Conservation (phyloP, 1,140 invertebrate genomes). For the Drosophila baimaii region DNA sequence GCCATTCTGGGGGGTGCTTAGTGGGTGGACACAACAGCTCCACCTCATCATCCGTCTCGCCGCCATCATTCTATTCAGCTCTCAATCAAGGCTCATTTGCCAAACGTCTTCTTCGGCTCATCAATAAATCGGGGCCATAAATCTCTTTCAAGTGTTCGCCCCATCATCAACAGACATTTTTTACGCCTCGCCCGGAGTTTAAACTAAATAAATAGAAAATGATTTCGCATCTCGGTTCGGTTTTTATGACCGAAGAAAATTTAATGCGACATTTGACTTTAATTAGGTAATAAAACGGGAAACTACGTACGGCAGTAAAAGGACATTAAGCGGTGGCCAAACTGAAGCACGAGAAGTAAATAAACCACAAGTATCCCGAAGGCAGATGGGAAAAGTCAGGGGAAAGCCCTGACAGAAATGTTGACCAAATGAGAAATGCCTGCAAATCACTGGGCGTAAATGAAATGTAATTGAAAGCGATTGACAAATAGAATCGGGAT, state of each 20-base stretch:
- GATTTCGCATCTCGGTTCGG: conserved; percentile 29
- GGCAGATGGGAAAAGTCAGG: not conserved
- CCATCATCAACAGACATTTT: conserved; percentile 34
- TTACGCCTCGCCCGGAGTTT: conserved; percentile 37
- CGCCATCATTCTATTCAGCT: conserved; percentile 6
- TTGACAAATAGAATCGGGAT: conserved; percentile 44
- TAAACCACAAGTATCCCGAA: conserved; percentile 44
- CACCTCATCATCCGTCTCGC: not conserved
- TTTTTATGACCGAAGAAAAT: conserved; percentile 52
- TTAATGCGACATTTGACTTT: conserved; percentile 66
- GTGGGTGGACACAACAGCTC: not conserved
- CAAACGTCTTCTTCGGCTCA: conserved; percentile 28
- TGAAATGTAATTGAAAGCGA: conserved; percentile 59
- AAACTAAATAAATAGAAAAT: conserved; percentile 57
- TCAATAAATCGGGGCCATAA: conserved; percentile 68
- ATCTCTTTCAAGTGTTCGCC: conserved; percentile 42
- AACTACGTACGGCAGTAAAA: conserved; percentile 38
- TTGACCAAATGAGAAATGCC: conserved; percentile 51
- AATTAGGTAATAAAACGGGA: conserved; percentile 69
- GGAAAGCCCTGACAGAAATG: conserved; percentile 2
- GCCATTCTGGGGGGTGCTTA: conserved; percentile 9
- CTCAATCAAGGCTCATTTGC: conserved; percentile 59
- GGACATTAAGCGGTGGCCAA: conserved; percentile 49
- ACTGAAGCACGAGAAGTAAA: conserved; percentile 39
- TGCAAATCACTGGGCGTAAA: conserved; percentile 50